Base-by-base conservation (phyloP, 2,888 invertebrate species). In the Drosophila histrio region DNA sequence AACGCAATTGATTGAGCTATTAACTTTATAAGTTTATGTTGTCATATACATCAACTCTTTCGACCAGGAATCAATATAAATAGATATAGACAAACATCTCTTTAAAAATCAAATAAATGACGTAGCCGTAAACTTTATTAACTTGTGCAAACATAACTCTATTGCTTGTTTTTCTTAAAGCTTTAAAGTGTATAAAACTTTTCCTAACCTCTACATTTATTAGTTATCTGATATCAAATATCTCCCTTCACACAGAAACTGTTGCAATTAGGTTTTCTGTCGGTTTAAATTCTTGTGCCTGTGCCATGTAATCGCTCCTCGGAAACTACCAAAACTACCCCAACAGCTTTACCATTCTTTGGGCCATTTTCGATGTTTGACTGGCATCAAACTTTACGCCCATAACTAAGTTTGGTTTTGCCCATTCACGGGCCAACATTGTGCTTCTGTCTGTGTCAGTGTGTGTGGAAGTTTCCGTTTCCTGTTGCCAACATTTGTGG, bases 391-490 rank as follows among this genome's bases (percentile, higher is more conserved):
- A 58, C 24, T 26, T 57, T 43, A 39, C 24, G 11, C 41, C 38
- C 52, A 52, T 26, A 30, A 46, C 44, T 19, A 60, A 62, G 41
- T 67, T 63, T 57, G 47, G 17, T 26, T 36, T 53, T 26, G 39
- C 24, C 43, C 9, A 26, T 49, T 30, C 26, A 50, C 32, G 17
- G 24, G 34, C 24, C 38, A 28, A 26, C n/a, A 7, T 28, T 26
- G 26, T 39, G 24, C 19, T 11, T 53, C 7, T 36, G 24, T 17
- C 11, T 41, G 24, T 41, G 50, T 52, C 57, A 49, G 43, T 36
- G 41, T 56, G 26, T 39, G 57, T 30, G 54, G 28, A 26, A 1
- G 54, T 62, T 73, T 65, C 61, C 64, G 74, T 57, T 74, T 77
- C 64, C 65, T 53, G 38, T 60, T 62, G 62, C 47, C 50, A 62